Evolutionary conservation across 2,888 invertebrate species (phyloP), one percentile per base, ranked within the genome.

Genomic region (Tetragnatha montana): DNA sequence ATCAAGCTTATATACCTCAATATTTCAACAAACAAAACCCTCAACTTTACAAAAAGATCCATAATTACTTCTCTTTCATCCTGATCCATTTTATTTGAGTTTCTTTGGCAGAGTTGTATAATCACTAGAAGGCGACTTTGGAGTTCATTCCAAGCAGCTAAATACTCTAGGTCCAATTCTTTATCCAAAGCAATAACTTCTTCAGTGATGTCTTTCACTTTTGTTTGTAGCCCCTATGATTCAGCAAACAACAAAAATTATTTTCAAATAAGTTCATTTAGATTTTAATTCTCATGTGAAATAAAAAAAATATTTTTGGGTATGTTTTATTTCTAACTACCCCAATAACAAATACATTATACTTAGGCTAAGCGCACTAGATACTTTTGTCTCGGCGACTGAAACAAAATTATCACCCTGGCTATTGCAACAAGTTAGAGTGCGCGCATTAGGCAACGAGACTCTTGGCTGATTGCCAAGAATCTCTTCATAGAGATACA

Each of bases 61-160:
- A 8, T 22, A 7, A 4, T 91, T 88, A 93, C 94, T 93, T 94
- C 94, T 90, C 96, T 93, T 88, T 93, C 93, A 19, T 92, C 92
- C 91, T 93, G 93, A 87, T 93, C 93, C 93, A 94, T 93, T 91
- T 93, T 94, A 88, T 92, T 92, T n/a, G 94, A 94, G 90, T 94
- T 94, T 85, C 94, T 93, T 92, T 94, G 94, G 91, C 94, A 94
- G 78, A 94, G 92, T 88, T 94, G 94, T 21, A 94, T 93, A 71
- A 94, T 92, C 22, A 93, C 93, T 50, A 92, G 68, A 8, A 92
- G 35, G 19, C 85, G 89, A 50, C 85, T 89, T 60, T 92, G 87
- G 8, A 92, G 81, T 92, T 92, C 74, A 91, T 83, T 51, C 92
- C 92, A 91, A 92, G 92, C 75, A 70, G 81, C 74, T 19, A 76